A percentile compares a stretch with the other conserved stretches of the same genome.
Evolutionary conservation across 2,888 invertebrate genomes (phyloP).

Genomic region (Dexiosoma caninum): DNA sequence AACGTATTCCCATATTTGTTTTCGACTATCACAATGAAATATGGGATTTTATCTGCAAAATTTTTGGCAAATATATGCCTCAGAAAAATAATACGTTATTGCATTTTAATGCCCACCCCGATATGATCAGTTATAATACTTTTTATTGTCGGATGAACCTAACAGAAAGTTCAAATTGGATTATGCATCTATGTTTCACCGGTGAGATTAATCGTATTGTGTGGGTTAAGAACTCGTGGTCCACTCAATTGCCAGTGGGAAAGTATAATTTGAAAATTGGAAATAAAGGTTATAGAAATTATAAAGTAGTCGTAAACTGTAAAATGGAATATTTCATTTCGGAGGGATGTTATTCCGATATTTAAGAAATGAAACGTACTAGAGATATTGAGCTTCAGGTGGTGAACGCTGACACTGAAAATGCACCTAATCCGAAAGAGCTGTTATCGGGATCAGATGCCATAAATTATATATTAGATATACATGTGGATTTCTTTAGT

Average conservation of each 20-base stretch:
- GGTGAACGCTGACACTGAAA: constrained; percentile 68
- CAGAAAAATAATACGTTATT: constrained; percentile 86
- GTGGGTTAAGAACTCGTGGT: constrained; percentile 95
- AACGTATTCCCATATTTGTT: constrained; percentile 85
- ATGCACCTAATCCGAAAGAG: constrained; percentile 66
- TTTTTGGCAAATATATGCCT: constrained; percentile 88
- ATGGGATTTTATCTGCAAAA: constrained; percentile 86
- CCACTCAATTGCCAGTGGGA: constrained; percentile 87
- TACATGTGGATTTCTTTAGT: constrained; percentile 93
- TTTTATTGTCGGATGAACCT: constrained; percentile 83
- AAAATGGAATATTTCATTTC: constrained; percentile 90
- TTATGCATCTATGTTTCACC: constrained; percentile 90
- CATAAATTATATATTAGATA: constrained; percentile 82
- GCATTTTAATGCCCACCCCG: constrained; percentile 96
- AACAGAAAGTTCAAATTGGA: constrained; percentile 96
- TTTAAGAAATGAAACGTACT: constrained; percentile 79
- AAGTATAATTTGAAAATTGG: constrained; percentile 85
- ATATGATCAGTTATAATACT: constrained; percentile 88
- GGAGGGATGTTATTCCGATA: constrained; percentile 85
- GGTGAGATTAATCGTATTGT: constrained; percentile 86
- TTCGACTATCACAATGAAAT: constrained; percentile 90
- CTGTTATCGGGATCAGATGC: constrained; percentile 67
- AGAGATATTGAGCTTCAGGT: constrained; percentile 72
- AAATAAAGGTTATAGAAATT: constrained; percentile 82
- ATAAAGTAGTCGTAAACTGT: constrained; percentile 84